phyloP scores from a whole-genome alignment of 2,888 invertebrate species.

The Anthophora plumipes region DNA sequence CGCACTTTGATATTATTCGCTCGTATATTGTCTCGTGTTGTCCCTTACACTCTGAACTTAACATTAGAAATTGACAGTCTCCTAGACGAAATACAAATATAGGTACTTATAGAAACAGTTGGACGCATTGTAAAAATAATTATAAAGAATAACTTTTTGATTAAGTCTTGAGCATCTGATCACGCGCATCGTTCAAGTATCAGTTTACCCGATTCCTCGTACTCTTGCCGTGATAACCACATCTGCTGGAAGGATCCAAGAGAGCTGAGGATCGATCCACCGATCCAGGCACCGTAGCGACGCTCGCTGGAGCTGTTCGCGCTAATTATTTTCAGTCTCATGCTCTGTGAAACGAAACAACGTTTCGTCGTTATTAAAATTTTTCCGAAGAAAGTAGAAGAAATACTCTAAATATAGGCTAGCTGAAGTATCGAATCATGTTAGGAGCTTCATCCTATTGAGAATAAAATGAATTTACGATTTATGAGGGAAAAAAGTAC shows the following conservation, averaged over 20 bases:
- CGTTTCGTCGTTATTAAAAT: background rate
- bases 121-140: constrained; percentile 37
- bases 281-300: constrained; percentile 91
- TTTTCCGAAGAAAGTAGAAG: background rate
- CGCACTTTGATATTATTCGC: constrained; percentile 59
- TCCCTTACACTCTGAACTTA: constrained; percentile 8
- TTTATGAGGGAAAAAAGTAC: too few relatives aligned
- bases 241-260: constrained; percentile 91
- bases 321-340: constrained; percentile 89
- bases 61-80: constrained; percentile 3
- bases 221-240: constrained; percentile 92
- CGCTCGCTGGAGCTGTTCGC: constrained; percentile 88
- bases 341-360: constrained; percentile 84
- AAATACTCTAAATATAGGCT: too few relatives aligned
- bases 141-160: constrained; percentile 42
- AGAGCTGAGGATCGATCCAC: constrained; percentile 91
- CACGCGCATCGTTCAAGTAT: constrained; percentile 82
- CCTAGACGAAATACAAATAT: background rate
- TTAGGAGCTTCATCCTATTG: too few relatives aligned
- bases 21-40: constrained; percentile 53
- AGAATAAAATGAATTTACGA: too few relatives aligned
- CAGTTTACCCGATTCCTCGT: constrained; percentile 89
- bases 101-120: background rate
- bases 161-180: constrained; percentile 19
- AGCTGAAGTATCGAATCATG: too few relatives aligned